Base-by-base conservation (phyloP, 1,140 invertebrate species). In the Antheraea mylitta region DNA sequence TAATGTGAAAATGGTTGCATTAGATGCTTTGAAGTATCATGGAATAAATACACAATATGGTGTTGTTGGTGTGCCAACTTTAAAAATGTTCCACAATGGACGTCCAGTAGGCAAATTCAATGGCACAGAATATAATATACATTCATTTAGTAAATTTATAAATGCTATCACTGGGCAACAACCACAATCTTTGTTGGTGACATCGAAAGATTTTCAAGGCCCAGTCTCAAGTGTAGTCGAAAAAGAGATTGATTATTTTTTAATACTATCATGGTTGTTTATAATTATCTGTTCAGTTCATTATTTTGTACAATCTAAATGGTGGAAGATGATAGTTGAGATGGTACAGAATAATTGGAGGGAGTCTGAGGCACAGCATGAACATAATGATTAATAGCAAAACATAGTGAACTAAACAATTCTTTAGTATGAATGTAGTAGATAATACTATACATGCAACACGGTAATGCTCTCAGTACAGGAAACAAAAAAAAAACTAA, bases 11-110 rank as follows among this genome's bases (percentile, higher is more conserved):
- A 95, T 98, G 83, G 95, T 97, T 37, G 98, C 98, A 11, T 95
- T 99, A 18, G 98, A 99, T 94, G 97, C 97, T 0, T 95, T 97
- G 71, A 95, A 96, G 81, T 96, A 98, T 83, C 96, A 96, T 75
- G 95, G 96, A 61, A 96, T 98, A 42, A 98, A 98, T 91, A 97
- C 97, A 0, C 96, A 98, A 81, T 98, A 98, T 93, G 98, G 98
- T 18, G 97, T 99, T 73, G 96, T 98, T n/a, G 97, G 97, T 18
- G 96, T 99, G 30, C 98, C 98, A 53, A 98, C 98, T 45, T 86
- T 99, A 11, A 95, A 99, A 90, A 93, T 99, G 66, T 98, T 99
- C 79, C 98, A 99, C 83, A 98, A 98, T 92, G 97, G 97, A 0
- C 95, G 97, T 83, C 95, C 97, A 30, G 94, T 97, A 37, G 96